Evolutionary conservation across 2,888 invertebrate species (phyloP), one percentile per base, ranked within the genome.

Genomic region (Watsonalla cultraria): DNA sequence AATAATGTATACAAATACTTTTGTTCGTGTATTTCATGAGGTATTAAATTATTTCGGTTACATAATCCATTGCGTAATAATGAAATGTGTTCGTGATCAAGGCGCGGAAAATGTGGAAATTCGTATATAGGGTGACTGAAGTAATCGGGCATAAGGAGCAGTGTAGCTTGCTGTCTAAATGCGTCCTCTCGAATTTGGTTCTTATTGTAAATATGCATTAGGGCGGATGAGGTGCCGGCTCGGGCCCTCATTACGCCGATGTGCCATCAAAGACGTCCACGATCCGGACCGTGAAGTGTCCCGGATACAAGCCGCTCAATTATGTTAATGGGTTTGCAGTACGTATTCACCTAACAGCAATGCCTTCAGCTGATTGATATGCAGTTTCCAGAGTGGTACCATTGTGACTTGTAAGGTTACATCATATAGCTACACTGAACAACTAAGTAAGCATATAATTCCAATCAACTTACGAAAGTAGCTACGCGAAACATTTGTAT

Each of bases 261-360:
- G 81, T 76, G 74, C 78, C 78, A 76, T 86, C 86, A 86, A 86
- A 87, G 86, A 84, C 80, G 76, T 78, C 75, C 71, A 74, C 76
- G 78, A 78, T 82, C 72, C 80, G 78, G 72, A 76, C 76, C 76
- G 80, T 78, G 78, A 81, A 85, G 80, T 80, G 82, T 82, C 82
- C 80, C 79, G 83, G 80, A 84, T 79, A 81, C 81, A 78, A 82
- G 82, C 78, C 75, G 82, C 80, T 86, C 86, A 88, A 88, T 89
- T 87, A 88, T 87, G 86, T 73, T 88, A 88, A 89, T 88, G 87
- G 86, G 69, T 79, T 77, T 77, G 74, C 76, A 77, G 76, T 77
- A 24, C 24, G 24, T 24, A 80, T 79, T 80, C 76, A 61, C 70
- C 67, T 66, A 74, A 80, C 82, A 80, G 77, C 74, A 75, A 73